phyloP scores from a whole-genome alignment of 2,888 invertebrate genomes.

The Cephonodes hylas region DNA sequence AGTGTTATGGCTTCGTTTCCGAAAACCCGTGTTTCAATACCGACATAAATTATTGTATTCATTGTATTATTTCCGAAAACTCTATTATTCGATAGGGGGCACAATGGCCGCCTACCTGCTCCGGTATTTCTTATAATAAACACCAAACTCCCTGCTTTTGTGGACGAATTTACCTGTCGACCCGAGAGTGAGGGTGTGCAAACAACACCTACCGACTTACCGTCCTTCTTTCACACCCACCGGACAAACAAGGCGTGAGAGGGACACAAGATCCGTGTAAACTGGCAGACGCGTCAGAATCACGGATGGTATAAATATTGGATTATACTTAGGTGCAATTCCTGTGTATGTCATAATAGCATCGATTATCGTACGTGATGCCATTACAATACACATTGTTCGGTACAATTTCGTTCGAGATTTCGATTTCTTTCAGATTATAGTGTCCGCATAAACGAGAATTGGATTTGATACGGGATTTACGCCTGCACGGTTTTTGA shows the following conservation, averaged over 20 bases:
- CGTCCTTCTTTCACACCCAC: slow-evolving; percentile 35
- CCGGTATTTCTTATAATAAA: slow-evolving; percentile 73
- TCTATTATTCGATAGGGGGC: slow-evolving; percentile 71
- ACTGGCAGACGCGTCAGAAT: slow-evolving; percentile 40
- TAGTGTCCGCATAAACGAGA: slow-evolving; percentile 55
- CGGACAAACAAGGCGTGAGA: slow-evolving; percentile 28
- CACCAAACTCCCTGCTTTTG: slow-evolving; percentile 69
- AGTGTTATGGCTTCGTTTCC: slow-evolving; percentile 61
- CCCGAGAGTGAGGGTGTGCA: slow-evolving; percentile 60
- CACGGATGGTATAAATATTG: slow-evolving; percentile 77
- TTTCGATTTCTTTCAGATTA: slow-evolving; percentile 75
- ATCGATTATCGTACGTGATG: slow-evolving; percentile 78
- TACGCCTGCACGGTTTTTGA: slow-evolving; percentile 61
- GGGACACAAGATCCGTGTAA: slow-evolving; percentile 15
- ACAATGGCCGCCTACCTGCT: slow-evolving; percentile 71
- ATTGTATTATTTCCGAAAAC: slow-evolving; percentile 79
- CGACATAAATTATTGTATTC: slow-evolving; percentile 75
- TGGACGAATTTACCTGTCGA: slow-evolving; percentile 73
- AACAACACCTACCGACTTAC: slow-evolving; percentile 60
- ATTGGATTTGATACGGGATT: slow-evolving; percentile 61
- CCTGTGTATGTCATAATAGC: slow-evolving; percentile 78
- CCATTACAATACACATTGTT: slow-evolving; percentile 68
- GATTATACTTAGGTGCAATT: slow-evolving; percentile 79
- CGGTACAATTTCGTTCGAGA: slow-evolving; percentile 56
- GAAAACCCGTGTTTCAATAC: slow-evolving; percentile 63